Conservation (phyloP, 2,797 vertebrate genomes). For the Pseudochromis fuscus region DNA sequence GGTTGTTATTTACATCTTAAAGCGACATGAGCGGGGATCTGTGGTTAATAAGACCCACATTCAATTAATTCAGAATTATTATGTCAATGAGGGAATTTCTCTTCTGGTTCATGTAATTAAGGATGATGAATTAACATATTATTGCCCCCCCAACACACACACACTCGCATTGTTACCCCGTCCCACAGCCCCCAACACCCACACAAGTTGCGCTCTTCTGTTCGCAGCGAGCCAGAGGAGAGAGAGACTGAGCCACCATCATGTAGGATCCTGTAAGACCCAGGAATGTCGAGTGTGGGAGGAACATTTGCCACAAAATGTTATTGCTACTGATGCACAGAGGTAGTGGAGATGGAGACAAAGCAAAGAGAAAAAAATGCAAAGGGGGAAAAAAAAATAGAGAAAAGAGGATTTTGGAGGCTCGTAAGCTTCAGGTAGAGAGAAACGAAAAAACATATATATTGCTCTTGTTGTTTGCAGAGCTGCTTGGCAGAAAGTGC, state of each 20-base stretch:
- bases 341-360: constrained; percentile 60
- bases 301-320: constrained; percentile 71
- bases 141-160: constrained; percentile 33
- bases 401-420: no score
- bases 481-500: constrained; percentile 78
- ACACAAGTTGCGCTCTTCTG: constrained; percentile 67
- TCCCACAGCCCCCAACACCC: constrained; percentile 62
- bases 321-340: constrained; percentile 61
- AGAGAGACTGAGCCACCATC: constrained; percentile 63
- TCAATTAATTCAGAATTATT: constrained; percentile 41
- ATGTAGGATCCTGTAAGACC: constrained; percentile 74
- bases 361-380: constrained; percentile 21
- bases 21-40: constrained; percentile 1
- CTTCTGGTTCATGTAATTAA: constrained; percentile 56
- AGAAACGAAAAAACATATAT: constrained; percentile 14
- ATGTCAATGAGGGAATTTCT: constrained; percentile 54
- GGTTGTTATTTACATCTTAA: constrained; percentile 29
- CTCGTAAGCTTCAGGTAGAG: constrained; percentile 62
- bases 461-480: constrained; percentile 57
- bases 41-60: constrained; percentile 12
- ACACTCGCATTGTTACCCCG: constrained; percentile 60
- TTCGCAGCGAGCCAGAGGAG: constrained; percentile 59
- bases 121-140: constrained; percentile 67
- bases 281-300: constrained; percentile 80
- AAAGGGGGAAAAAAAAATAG: constrained; percentile 13